Evolutionary conservation across 2,888 invertebrate genomes (phyloP), one percentile per base, ranked within the genome.

Genomic region (Sinelater perroti): DNA sequence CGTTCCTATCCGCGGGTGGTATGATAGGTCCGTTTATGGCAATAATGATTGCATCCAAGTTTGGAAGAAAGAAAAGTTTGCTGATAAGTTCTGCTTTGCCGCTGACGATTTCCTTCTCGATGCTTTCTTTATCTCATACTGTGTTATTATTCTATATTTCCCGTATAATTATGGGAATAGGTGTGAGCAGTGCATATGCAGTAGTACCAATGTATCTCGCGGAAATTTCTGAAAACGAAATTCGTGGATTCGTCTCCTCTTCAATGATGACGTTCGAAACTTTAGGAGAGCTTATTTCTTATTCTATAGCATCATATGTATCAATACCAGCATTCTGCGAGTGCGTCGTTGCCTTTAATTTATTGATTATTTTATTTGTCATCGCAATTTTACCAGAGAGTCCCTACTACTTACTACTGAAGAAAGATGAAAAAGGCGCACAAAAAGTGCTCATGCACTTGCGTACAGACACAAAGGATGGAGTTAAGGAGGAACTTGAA

Each of bases 181-280:
- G 84, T 0, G 84, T 87, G 0, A 88, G 90, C 0, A 84, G 87
- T 68, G 79, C 87, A n/a, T 90, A 88, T 78, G 87, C 89, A 0
- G 85, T 88, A 0, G 84, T 87, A 0, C 93, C 95, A 0, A 90
- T 93, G 85, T 95, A 95, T 78, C 86, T 93, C 58, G 91, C 91
- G 31, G 95, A 95, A 78, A 90, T 93, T 38, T 85, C 93, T 3
- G 88, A 91, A 80, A 87, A 89, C 56, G 86, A 88, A 17, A 84
- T 88, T 8, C 82, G 95, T 0, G 95, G 95, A 0, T 86, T 90
- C 0, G 79, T 94, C 0, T 94, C 94, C 1, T 90, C 93, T 0
- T 86, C 92, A 57, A 85, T 94, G 65, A 91, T 91, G 68, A 80
- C 87, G 20, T 91, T 90, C 78, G 85, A 91, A 31, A 80, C 80